Percentiles rank a stretch among this genome's conserved stretches.
phyloP scores from a whole-genome alignment of 2,888 invertebrate species.

The Scaptomyza caliginosa region DNA sequence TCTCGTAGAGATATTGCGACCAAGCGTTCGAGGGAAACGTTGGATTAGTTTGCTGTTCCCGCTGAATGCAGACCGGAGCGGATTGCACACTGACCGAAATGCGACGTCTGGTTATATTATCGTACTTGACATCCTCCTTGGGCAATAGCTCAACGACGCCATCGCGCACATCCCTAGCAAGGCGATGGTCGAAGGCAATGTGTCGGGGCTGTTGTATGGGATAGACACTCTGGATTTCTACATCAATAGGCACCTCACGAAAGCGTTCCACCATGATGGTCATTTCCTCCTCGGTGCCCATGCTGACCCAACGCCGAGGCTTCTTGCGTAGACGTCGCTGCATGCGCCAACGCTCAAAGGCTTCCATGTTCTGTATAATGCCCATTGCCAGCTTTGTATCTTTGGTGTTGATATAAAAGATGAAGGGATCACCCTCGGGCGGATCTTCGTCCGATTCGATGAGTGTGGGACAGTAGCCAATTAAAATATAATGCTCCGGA shows the following conservation, averaged over 20 bases:
- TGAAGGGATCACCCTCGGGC: constrained; percentile 88
- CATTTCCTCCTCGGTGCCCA: constrained; percentile 89
- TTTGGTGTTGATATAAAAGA: constrained; percentile 86
- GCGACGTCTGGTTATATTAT: constrained; percentile 86
- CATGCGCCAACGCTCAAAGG: constrained; percentile 83
- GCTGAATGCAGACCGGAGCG: constrained; percentile 84
- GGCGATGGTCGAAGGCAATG: constrained; percentile 85
- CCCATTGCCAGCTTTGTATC: constrained; percentile 84
- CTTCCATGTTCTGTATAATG: constrained; percentile 86
- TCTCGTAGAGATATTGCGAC: constrained; percentile 87
- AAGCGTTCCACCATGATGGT: constrained; percentile 85
- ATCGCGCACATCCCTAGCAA: constrained; percentile 86
- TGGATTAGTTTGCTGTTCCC: constrained; percentile 88
- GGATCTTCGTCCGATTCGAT: constrained; percentile 85
- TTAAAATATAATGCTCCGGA: constrained; percentile 84
- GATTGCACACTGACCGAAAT: constrained; percentile 87
- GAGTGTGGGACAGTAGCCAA: constrained; percentile 89
- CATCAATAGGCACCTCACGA: constrained; percentile 86
- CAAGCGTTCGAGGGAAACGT: constrained; percentile 88
- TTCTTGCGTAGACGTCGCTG: constrained; percentile 86
- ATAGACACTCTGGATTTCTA: constrained; percentile 88
- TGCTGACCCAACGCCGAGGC: constrained; percentile 86
- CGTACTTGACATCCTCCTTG: constrained; percentile 85
- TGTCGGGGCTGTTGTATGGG: constrained; percentile 85
- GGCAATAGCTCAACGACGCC: constrained; percentile 88